These are phyloP conservation scores for Entomobrya proxima DNA, from an alignment of 2,888 invertebrate genomes.

Conservation along the genomic window DNA sequence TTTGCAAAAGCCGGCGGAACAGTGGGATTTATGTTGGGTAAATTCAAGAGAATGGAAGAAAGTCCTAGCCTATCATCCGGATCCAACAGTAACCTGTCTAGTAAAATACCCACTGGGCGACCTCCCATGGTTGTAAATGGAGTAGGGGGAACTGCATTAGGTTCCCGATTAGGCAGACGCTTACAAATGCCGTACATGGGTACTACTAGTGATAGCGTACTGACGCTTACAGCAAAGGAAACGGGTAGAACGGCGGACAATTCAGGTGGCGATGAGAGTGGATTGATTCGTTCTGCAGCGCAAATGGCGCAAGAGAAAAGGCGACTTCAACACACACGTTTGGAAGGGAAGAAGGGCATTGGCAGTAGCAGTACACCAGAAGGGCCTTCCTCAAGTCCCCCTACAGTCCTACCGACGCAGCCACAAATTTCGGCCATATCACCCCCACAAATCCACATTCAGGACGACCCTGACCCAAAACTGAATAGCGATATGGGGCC, in stretches of 20 bases:
- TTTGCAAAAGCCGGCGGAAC: conserved; percentile 79
- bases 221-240: conserved; percentile 67
- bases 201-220: conserved; percentile 75
- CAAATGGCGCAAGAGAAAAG: conserved; percentile 59
- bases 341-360: conserved; percentile 27
- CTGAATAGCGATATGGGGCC: background rate
- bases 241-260: background rate
- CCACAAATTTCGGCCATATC: background rate
- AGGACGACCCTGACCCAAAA: background rate
- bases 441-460: conserved; percentile 39
- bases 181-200: conserved; percentile 76
- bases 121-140: conserved; percentile 55
- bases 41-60: conserved; percentile 82
- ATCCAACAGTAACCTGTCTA: background rate
- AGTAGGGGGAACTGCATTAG: background rate
- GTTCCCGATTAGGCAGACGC: conserved; percentile 68
- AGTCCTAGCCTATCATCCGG: conserved; percentile 53
- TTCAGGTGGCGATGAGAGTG: conserved; percentile 16
- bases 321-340: conserved; percentile 9
- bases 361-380: background rate
- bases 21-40: conserved; percentile 86
- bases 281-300: conserved; percentile 45
- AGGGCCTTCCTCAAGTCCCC: background rate
- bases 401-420: background rate
- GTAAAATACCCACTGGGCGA: conserved; percentile 68